These are phyloP conservation scores for Netelia melanura DNA, from an alignment of 2,888 invertebrate species.

Conservation along the genomic window DNA sequence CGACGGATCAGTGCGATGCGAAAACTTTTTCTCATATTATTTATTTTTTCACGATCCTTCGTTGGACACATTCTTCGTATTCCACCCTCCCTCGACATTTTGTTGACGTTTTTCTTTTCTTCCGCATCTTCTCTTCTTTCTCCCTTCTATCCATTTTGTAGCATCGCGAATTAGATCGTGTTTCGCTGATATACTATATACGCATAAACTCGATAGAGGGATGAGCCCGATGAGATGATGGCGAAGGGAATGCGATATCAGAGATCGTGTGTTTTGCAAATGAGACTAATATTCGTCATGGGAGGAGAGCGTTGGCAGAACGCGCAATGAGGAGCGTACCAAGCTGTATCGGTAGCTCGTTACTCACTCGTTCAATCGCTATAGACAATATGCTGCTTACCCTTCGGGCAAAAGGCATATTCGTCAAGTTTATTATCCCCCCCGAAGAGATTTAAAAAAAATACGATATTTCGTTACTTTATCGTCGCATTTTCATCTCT, in stretches of 20 bases:
- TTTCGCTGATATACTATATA: background rate
- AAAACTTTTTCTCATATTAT: conserved; percentile 49
- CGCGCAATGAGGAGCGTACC: conserved; percentile 21
- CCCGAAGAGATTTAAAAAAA: too few species aligned
- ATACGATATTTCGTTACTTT: too few species aligned
- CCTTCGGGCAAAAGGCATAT: background rate
- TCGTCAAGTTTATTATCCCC: too few species aligned
- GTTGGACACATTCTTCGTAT: background rate
- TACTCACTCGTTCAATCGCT: conserved; percentile 25
- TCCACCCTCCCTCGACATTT: background rate
- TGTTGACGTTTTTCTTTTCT: background rate
- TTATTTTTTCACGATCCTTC: conserved; percentile 22
- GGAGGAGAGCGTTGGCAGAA: conserved; percentile 9
- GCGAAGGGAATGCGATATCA: conserved; percentile 49
- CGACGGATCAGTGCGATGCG: conserved; percentile 12
- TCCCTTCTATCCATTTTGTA: background rate
- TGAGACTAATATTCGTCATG: conserved; percentile 75
- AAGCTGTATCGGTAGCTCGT: conserved; percentile 19
- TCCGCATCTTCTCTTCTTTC: background rate
- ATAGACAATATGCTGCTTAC: background rate
- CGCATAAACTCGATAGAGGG: conserved; percentile 34
- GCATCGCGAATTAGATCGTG: background rate
- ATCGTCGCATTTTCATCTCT: too few species aligned
- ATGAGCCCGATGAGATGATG: conserved; percentile 35
- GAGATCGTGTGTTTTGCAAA: conserved; percentile 75